Evolutionary conservation across 2,797 vertebrate genomes (phyloP), one percentile per base, ranked within the genome.

Genomic region (Crax fasciolata): DNA sequence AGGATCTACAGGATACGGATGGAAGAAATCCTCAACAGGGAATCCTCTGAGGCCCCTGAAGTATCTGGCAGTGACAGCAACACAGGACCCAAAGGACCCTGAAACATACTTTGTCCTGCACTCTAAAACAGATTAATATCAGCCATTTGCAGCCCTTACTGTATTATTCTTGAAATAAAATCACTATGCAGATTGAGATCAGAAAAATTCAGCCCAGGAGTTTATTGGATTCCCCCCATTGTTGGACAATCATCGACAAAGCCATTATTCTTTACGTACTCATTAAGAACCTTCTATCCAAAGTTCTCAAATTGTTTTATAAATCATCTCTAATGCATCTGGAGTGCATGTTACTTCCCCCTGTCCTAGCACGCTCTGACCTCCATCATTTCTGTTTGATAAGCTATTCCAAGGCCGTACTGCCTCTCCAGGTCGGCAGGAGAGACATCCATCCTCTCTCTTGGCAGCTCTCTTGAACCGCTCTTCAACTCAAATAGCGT

Each of bases 271-370:
- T 30, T 43, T 43, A 30, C 54, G 57, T 0, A 0, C 32, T 32
- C 70, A 74, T 18, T 6, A 63, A 73, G 19, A 49, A 62, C 52
- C 35, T 91, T 78, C 70, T 72, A 44, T 11, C 1, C 1, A 24
- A n/a, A 55, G 27, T 43, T 86, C 76, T 82, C n/a, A 80, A 51
- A 72, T 15, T 51, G 72, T 38, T 93, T 95, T 59, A 94, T 32
- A 74, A 84, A 71, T 55, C 16, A 17, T 55, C n/a, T 83, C 41
- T 72, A 65, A 83, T 5, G 19, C n/a, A 27, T 20, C 49, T 1
- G 48, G 75, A 24, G 39, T 3, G 8, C 21, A 55, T 0, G 0
- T 39, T 76, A 55, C 46, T 83, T 65, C 18, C 11, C 16, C 46
- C 11, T 35, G 7, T 32, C 59, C 30, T 71, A 4, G 0, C 28